Evolutionary conservation across 92 coral and sea anemone species (phyloP).

Genomic region (Desmophyllum pertusum): DNA sequence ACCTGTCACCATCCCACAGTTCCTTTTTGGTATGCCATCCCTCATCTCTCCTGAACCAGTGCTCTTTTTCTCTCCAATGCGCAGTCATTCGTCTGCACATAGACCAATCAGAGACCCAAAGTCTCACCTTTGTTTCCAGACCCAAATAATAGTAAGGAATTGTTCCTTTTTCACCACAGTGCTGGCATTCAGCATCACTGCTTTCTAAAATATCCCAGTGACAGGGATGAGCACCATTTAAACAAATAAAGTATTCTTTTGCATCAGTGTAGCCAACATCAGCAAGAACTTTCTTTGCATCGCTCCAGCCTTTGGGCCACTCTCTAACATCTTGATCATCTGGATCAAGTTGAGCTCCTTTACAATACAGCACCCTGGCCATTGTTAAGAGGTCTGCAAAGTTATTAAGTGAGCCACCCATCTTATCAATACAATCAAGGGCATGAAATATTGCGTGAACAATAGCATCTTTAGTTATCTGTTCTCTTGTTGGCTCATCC

Average conservation of each 20-base stretch:
- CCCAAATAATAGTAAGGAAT: constrained; percentile 70
- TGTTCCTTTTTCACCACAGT: constrained; percentile 61
- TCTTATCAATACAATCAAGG: constrained; percentile 22
- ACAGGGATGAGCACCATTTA: constrained; percentile 50
- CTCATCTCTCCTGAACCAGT: constrained; percentile 62
- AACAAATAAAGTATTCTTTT: constrained; percentile 62
- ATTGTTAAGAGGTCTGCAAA: constrained; percentile 36
- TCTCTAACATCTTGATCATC: constrained; percentile 9
- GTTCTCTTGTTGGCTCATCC: constrained; percentile 35
- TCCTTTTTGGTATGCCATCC: constrained; percentile 43
- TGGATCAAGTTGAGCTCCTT: constrained; percentile 34
- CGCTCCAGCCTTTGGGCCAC: constrained; percentile 67
- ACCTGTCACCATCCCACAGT: constrained; percentile 75
- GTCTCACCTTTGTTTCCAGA: constrained; percentile 61
- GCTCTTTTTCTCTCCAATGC: constrained; percentile 73
- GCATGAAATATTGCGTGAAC: constrained; percentile 15
- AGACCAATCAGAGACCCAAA: constrained; percentile 49
- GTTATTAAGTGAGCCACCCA: constrained; percentile 35
- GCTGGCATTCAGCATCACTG: constrained; percentile 46
- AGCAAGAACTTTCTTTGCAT: constrained; percentile 50
- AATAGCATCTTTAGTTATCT: constrained; percentile 30
- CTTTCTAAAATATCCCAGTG: constrained; percentile 70
- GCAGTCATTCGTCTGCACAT: constrained; percentile 65
- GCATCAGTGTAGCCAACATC: constrained; percentile 68
- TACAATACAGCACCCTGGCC: constrained; percentile 34